Evolutionary conservation across 1,140 invertebrate genomes (phyloP), one percentile per base, ranked within the genome.

Genomic region (Heterodera schachtii): DNA sequence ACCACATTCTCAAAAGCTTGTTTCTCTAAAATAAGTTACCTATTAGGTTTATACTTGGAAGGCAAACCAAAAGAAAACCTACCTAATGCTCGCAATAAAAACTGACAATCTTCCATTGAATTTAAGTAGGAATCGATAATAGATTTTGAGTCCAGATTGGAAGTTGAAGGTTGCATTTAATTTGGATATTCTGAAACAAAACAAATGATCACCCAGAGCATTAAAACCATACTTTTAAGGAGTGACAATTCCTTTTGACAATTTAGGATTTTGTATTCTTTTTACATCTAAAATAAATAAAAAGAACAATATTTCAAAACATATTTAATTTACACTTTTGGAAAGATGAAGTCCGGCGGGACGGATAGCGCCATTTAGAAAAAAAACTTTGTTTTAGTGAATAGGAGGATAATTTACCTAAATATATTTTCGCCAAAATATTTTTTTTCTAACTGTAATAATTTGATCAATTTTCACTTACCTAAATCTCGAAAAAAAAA

Each of bases 1-100:
- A 88, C 80, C 16, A 88, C 81, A 78, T 79, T 67, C 49, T 82
- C 79, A 67, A 88, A 85, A 31, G 87, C 82, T 6, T 71, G 71
- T 16, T 82, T 81, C 79, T 88, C 85, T 85, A 74, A 81, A 86
- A 84, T 1, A 31, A 31, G 31, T 31, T 31, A 31, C 31, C 31
- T 31, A 31, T 31, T 31, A 31, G 1, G 31, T 31, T 31, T 31
- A 31, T 31, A 31, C 31, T 31, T 31, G 31, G 31, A 31, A 31
- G 31, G 31, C 31, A 31, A 31, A 43, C 4, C 13, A 19, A 74
- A 21, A 0, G 2, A 52, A 31, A 75, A 81, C 77, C 7, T 69
- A 83, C 80, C 80, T 66, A 81, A 69, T 1, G 80, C 80, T 4
- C 80, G 78, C n/a, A 81, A 81, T 11, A 81, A 46, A 81, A 52